phyloP scores from a whole-genome alignment of 2,797 vertebrate species.

The Lepus oiostolus region DNA sequence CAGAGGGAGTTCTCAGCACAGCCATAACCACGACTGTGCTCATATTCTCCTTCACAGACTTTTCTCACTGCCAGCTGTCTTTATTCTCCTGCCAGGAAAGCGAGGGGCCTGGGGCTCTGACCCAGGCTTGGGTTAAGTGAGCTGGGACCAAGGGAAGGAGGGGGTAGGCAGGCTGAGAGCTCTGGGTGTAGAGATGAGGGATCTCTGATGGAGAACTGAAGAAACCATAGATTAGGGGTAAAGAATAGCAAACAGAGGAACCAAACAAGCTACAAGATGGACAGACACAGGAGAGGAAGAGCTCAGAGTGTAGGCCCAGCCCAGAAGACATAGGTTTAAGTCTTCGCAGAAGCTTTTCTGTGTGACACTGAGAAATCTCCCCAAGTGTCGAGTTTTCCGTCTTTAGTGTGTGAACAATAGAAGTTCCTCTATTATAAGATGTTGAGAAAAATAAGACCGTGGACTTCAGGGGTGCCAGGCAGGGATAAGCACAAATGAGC shows the following conservation, averaged over 20 bases:
- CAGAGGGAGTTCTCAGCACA: constrained; percentile 77
- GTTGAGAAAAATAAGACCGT: background rate
- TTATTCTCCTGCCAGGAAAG: constrained; percentile 84
- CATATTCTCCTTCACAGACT: constrained; percentile 81
- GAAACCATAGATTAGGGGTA: background rate
- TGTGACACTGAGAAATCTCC: background rate
- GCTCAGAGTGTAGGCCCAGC: background rate
- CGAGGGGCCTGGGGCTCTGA: constrained; percentile 80
- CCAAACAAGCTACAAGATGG: background rate
- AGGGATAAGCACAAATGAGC: background rate
- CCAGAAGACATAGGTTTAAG: background rate
- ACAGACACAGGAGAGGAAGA: background rate
- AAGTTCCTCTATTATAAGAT: background rate
- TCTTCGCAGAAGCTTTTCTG: background rate
- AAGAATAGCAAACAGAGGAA: constrained; percentile 15
- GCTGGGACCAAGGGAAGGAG: constrained; percentile 49
- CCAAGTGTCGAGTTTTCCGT: background rate
- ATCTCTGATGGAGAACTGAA: constrained; percentile 49
- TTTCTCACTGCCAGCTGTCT: constrained; percentile 81
- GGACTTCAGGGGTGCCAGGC: background rate
- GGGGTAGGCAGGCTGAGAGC: constrained; percentile 30
- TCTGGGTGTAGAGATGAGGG: constrained; percentile 6
- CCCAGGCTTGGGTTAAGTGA: constrained; percentile 82
- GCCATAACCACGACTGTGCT: constrained; percentile 78
- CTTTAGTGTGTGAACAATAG: background rate